Evolutionary conservation across 92 coral and sea anemone genomes (phyloP).

Genomic region (Paramuricea clavata): DNA sequence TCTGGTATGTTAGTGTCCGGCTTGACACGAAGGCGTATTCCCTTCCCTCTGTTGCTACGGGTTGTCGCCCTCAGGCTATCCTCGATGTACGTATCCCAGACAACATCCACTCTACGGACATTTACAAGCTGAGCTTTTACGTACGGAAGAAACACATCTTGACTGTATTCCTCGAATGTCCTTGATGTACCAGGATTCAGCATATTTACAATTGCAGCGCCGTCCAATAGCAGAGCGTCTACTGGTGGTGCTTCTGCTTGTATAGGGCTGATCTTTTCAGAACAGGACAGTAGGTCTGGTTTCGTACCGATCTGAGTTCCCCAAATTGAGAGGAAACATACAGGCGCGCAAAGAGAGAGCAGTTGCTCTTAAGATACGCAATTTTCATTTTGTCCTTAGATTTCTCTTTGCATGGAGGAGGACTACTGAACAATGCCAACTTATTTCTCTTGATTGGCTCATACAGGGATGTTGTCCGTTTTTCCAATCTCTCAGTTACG

Average conservation of each 20-base stretch:
- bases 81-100: constrained; percentile 26
- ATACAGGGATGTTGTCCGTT: constrained; percentile 48
- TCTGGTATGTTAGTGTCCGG: constrained; percentile 66
- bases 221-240: constrained; percentile 67
- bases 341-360: constrained; percentile 70
- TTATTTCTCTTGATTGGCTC: constrained; percentile 71
- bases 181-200: constrained; percentile 73
- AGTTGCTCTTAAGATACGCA: constrained; percentile 76
- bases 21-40: constrained; percentile 66
- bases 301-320: constrained; percentile 67
- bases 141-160: constrained; percentile 64
- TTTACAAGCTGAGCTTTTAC: constrained; percentile 47
- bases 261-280: constrained; percentile 59
- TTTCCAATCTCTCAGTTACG: constrained; percentile 62
- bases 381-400: constrained; percentile 62
- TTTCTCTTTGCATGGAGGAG: constrained; percentile 52
- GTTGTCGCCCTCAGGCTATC: constrained; percentile 31
- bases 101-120: constrained; percentile 64
- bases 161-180: constrained; percentile 76
- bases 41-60: constrained; percentile 42
- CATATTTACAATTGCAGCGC: constrained; percentile 80
- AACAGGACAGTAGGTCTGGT: constrained; percentile 67
- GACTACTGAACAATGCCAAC: constrained; percentile 69
- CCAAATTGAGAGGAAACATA: constrained; percentile 72
- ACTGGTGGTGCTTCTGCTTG: constrained; percentile 65